Conservation (phyloP, 2,113 vertebrate species). For the Laticauda laticaudata region DNA sequence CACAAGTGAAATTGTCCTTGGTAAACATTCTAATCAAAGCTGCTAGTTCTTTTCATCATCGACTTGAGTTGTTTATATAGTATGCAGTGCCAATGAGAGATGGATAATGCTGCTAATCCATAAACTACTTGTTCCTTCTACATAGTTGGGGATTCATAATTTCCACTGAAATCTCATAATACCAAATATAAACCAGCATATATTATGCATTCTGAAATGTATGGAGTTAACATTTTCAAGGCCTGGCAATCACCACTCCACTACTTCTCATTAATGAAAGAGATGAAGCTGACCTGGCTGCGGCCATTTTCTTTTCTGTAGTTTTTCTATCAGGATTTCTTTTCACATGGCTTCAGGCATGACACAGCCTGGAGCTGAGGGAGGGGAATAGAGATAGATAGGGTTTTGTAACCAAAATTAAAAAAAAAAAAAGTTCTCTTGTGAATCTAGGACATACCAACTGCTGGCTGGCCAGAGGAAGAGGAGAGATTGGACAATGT, state of each 20-base stretch:
- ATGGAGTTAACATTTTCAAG: fast-evolving
- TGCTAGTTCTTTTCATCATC: background rate
- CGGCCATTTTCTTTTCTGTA: too few relatives aligned
- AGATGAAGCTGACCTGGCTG: too few relatives aligned
- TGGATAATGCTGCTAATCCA: background rate
- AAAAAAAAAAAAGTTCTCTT: too few relatives aligned
- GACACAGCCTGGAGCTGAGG: too few relatives aligned
- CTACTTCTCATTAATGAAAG: background rate
- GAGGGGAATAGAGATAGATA: too few relatives aligned
- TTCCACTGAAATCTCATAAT: background rate
- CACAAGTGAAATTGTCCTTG: background rate
- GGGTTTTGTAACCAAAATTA: too few relatives aligned
- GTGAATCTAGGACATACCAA: too few relatives aligned
- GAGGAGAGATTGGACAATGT: too few relatives aligned
- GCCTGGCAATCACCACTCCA: fast-evolving
- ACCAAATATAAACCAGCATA: background rate
- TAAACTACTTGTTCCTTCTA: background rate
- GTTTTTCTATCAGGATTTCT: too few relatives aligned
- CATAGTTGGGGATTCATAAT: background rate
- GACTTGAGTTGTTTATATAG: background rate
- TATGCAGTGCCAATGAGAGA: background rate
- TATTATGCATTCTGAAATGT: background rate
- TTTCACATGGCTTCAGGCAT: too few relatives aligned
- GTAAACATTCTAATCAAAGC: background rate
- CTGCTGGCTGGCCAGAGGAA: too few relatives aligned